A percentile compares a stretch with the other conserved stretches of the same genome.
phyloP scores from a whole-genome alignment of 1,140 invertebrate species.

The Pogonognathellus flavescens region DNA sequence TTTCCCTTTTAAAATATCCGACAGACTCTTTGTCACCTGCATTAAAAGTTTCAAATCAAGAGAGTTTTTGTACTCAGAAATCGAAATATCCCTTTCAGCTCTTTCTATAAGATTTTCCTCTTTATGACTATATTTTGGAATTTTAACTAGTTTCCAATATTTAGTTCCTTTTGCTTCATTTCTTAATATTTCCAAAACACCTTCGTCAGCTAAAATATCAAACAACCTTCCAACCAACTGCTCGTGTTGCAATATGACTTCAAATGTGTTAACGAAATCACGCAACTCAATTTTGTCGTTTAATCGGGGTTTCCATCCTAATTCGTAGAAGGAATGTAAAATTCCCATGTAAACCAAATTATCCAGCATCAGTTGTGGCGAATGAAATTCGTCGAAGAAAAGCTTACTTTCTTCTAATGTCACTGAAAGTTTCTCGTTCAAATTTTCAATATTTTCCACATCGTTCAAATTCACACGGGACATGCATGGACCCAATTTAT shows the following conservation, averaged over 20 bases:
- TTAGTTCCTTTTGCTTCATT: neutral
- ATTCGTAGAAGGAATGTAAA: neutral
- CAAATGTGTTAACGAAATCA: neutral
- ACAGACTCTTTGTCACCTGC: neutral
- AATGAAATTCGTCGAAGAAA: neutral
- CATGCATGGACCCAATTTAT: constrained; percentile 26
- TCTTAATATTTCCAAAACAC: neutral
- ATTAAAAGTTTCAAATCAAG: neutral
- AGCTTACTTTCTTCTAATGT: neutral
- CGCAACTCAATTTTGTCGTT: neutral
- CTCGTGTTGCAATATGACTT: neutral
- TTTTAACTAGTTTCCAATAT: neutral
- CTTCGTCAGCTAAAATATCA: neutral
- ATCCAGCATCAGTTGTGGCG: neutral
- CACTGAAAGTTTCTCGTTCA: neutral
- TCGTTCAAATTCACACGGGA: constrained; percentile 18
- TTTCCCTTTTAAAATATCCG: constrained; percentile 1
- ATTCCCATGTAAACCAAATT: neutral
- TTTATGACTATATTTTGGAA: neutral
- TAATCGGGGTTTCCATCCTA: neutral
- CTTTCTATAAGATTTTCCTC: neutral
- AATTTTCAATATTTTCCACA: neutral
- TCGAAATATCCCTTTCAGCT: neutral
- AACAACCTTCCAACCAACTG: neutral
- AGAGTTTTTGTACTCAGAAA: neutral